These are phyloP conservation scores for Drosophila prostipennis DNA, from an alignment of 2,888 invertebrate species.

Conservation along the genomic window DNA sequence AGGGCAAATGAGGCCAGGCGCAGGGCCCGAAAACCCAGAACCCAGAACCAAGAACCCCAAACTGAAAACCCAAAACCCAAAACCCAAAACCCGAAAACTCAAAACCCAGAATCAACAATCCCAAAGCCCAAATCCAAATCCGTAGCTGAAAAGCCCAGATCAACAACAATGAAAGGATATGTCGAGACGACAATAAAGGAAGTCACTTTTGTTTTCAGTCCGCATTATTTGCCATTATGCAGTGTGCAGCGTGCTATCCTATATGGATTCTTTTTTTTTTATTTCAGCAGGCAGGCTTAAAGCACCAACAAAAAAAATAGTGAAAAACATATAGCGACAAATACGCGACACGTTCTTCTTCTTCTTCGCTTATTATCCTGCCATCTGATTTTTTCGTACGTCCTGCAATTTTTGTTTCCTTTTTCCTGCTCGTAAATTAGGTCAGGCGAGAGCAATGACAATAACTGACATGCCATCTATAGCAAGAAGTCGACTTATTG, in stretches of 20 bases:
- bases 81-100: conserved; percentile 12
- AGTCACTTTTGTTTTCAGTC: conserved; percentile 77
- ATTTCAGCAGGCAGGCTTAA: conserved; percentile 1
- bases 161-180: conserved; percentile 69
- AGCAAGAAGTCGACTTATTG: background rate
- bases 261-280: conserved; percentile 22
- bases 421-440: conserved; percentile 34
- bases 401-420: conserved; percentile 22
- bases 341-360: conserved; percentile 40
- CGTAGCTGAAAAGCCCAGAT: conserved; percentile 14
- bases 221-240: conserved; percentile 76
- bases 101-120: conserved; percentile 9
- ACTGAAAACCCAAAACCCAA: conserved; percentile 13
- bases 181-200: conserved; percentile 73
- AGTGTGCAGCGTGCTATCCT: conserved; percentile 14
- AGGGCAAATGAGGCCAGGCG: conserved; percentile 64
- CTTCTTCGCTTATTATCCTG: conserved; percentile 14
- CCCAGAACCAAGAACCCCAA: conserved; percentile 9
- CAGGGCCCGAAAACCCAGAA: conserved; percentile 45
- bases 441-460: conserved; percentile 25
- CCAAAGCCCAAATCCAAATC: conserved; percentile 35
- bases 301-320: background rate
- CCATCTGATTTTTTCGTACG: background rate
- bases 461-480: background rate
- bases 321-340: conserved; percentile 6